phyloP scores from a whole-genome alignment of 92 coral and sea anemone species.

The Umimayanthus chanpuru region DNA sequence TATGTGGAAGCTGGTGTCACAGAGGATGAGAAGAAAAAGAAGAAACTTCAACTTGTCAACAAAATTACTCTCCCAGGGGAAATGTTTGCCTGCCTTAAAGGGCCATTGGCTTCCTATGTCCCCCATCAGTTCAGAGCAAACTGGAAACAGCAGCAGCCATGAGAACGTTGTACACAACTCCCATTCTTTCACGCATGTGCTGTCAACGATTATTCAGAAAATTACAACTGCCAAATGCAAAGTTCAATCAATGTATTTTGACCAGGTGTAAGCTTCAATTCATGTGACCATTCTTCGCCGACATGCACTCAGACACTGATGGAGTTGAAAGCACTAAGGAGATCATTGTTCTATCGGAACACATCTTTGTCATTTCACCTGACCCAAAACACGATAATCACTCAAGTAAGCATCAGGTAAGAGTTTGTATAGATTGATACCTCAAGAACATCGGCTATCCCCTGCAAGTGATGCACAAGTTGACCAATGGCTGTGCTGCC shows the following conservation, averaged over 20 bases:
- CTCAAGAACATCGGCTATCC: constrained; percentile 17
- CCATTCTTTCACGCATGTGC: constrained; percentile 37
- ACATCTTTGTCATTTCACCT: constrained; percentile 44
- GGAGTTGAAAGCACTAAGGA: constrained; percentile 13
- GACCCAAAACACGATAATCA: constrained; percentile 50
- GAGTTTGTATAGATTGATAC: constrained; percentile 28
- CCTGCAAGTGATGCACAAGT: constrained; percentile 36
- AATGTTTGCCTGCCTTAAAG: constrained; percentile 37
- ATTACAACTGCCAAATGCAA: constrained; percentile 37
- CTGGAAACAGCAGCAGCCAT: constrained; percentile 40
- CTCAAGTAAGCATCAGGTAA: constrained; percentile 43
- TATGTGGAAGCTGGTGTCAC: constrained; percentile 19
- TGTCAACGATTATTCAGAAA: neutral
- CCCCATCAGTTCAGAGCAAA: constrained; percentile 50
- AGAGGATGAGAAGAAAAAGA: too few relatives aligned
- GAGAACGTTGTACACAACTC: constrained; percentile 16
- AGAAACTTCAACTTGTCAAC: too few relatives aligned
- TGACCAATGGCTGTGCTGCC: constrained; percentile 53
- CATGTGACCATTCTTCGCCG: constrained; percentile 26
- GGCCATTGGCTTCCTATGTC: constrained; percentile 2
- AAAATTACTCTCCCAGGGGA: constrained; percentile 26
- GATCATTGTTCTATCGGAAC: constrained; percentile 38
- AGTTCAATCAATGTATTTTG: too few relatives aligned
- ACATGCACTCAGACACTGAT: constrained; percentile 13
- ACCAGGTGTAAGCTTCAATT: neutral